Base-by-base conservation (phyloP, 2,113 vertebrate species). In the Oreochromis spilurus region DNA sequence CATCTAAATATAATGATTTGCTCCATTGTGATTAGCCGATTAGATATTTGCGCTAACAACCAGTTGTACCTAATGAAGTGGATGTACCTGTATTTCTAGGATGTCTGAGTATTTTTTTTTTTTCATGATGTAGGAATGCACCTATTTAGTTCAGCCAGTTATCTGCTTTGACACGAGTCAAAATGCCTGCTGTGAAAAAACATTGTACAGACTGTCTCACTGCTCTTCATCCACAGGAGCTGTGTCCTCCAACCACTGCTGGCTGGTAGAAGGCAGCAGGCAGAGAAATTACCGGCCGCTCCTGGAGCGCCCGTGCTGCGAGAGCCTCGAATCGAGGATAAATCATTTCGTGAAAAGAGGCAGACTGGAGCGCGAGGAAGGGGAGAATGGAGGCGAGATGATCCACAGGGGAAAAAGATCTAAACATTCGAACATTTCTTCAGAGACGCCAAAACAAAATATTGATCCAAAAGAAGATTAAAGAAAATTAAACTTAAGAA, bases 281-380 rank as follows among this genome's bases (percentile, higher is more conserved):
- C 96, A 96, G n/a, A 97, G 93, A 9, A 97, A 95, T 9, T 99
- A 99, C 91, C 96, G 96, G 8, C 97, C 97, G 0, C 85, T 99
- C 58, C 95, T 99, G 93, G 95, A 97, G 57, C 97, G 98, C 2
- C 97, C 97, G 0, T 95, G 96, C 60, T 98, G 98, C 36, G 96
- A 98, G 94, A 98, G 97, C 62, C 92, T 99, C 91, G 98, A 99
- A 91, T 97, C 97, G 2, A 95, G 97, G 50, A 98, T 99, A 84
- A 95, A 96, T 52, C 98, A 98, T 83, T 98, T 97, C 45, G 96
- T 98, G 77, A 97, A 95, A 9, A 96, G 97, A 92, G 98, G 98
- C 38, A 93, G 98, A 60, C 96, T 99, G 12, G 96, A 97, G 84
- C 85, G 91, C 4, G 96, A 95, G 36, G 95, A 95, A 81, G 93